Base-by-base conservation (phyloP, 2,113 vertebrate species). In the Oplegnathus fasciatus region DNA sequence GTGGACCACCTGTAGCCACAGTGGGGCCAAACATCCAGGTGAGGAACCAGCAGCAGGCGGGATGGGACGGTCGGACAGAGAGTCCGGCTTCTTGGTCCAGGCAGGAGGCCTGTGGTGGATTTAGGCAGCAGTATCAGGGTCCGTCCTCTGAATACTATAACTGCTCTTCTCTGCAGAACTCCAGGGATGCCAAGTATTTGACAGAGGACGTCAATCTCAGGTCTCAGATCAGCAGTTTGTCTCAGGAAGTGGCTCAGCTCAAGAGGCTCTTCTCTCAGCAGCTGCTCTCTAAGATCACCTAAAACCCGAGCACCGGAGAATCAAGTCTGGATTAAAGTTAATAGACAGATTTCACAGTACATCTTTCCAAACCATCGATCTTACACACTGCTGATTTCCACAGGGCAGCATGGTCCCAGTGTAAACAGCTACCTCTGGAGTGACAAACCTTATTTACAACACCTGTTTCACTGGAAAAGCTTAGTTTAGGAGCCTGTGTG, bases 241-340 rank as follows among this genome's bases (percentile, higher is more conserved):
- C 95, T 4, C 95, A 96, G 52, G 96, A 97, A 85, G 96, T 97
- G 86, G 95, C 96, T 34, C 95, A 96, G 80, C 94, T 97, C 76
- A 96, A 96, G 86, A 96, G 88, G 81, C 95, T 97, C 68, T 95
- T 97, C 81, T 96, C 95, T 4, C 93, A 96, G 79, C 96, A 97
- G 88, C 85, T 96, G 88, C 84, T 94, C 70, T 83, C 93, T 46
- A 96, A 95, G 85, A 73, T 86, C 8, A 1, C 67, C 32, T 88
- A 71, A 91, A 85, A 78, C 40, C 54, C 40, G 67, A 66, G 37
- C 32, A 70, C 30, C 42, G 44, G 66, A 62, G 2, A 50, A 0
- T 76, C 69, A 83, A 20, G 58, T 20, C 32, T n/a, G 52, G 26
- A 76, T 65, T 61, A 9, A 48, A 62, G 44, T 44, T 15, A 42